Percentiles rank a stretch among this genome's conserved stretches.
These are phyloP conservation scores for Rousettus leschenaultii DNA, from an alignment of 2,113 vertebrate species.

Conservation along the genomic window DNA sequence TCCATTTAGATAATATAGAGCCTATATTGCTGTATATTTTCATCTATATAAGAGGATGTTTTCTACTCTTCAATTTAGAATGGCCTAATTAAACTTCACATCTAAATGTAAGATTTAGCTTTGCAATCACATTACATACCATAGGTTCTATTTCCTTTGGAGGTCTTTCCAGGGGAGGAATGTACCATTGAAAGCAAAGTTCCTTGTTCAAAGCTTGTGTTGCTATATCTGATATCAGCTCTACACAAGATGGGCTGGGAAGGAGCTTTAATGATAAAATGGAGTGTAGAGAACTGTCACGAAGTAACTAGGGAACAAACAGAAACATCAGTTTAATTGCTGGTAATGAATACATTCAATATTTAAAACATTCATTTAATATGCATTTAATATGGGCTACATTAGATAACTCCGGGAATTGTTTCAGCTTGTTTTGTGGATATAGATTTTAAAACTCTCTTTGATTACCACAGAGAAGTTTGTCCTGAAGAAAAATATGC, in stretches of 20 bases:
- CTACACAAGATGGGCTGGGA: neutral
- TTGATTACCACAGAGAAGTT: neutral
- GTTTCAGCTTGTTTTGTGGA: neutral
- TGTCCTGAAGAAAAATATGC: neutral
- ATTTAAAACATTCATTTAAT: constrained; percentile 11
- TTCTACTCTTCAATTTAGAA: neutral
- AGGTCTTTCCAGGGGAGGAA: constrained; percentile 78
- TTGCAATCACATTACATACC: constrained; percentile 73
- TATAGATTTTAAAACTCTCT: neutral
- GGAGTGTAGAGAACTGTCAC: neutral
- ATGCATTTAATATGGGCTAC: neutral
- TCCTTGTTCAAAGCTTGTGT: constrained; percentile 72
- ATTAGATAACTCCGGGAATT: constrained; percentile 16
- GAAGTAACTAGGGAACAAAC: constrained; percentile 13
- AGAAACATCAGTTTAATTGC: neutral
- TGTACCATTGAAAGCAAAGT: constrained; percentile 86
- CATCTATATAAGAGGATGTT: neutral
- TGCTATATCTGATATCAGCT: neutral
- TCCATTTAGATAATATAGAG: neutral
- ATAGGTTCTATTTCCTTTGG: constrained; percentile 70
- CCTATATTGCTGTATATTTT: neutral
- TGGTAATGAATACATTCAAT: neutral
- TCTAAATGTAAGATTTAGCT: neutral
- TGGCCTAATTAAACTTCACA: neutral
- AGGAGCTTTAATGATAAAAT: neutral